These are phyloP conservation scores for Siphamia tubifer DNA, from an alignment of 2,113 vertebrate species.

Conservation along the genomic window DNA sequence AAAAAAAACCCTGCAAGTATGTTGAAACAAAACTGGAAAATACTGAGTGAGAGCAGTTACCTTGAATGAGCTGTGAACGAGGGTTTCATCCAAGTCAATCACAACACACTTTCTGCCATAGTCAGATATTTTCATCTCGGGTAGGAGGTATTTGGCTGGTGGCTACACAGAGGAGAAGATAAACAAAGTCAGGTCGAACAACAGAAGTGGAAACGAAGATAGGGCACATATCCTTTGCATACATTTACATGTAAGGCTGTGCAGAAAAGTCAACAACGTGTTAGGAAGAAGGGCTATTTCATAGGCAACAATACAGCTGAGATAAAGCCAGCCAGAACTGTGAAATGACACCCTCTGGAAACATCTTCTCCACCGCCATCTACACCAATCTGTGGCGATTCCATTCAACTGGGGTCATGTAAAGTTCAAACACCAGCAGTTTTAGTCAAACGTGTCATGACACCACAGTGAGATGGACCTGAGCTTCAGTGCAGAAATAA, in stretches of 20 bases:
- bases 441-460: neutral
- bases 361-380: neutral
- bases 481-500: neutral
- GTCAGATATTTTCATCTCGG: conserved; percentile 94
- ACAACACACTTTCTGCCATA: conserved; percentile 98
- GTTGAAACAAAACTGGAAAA: too few species aligned
- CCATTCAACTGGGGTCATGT: conserved; percentile 20
- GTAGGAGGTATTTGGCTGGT: conserved; percentile 96
- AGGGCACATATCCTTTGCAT: neutral
- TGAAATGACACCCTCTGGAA: neutral
- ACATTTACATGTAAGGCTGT: neutral
- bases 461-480: neutral
- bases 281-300: conserved; percentile 11
- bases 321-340: neutral
- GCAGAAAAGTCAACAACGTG: conserved; percentile 19
- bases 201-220: neutral
- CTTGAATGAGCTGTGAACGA: conserved; percentile 99
- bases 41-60: too few species aligned
- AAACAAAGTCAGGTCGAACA: conserved; percentile 13
- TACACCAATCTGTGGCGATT: neutral
- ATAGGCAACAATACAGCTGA: neutral
- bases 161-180: conserved; percentile 76
- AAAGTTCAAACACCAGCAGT: conserved; percentile 1
- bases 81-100: conserved; percentile 97
- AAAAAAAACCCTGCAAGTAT: too few species aligned